Evolutionary conservation across 2,888 invertebrate genomes (phyloP), one percentile per base, ranked within the genome.

Genomic region (Minunthozetes semirufus): DNA sequence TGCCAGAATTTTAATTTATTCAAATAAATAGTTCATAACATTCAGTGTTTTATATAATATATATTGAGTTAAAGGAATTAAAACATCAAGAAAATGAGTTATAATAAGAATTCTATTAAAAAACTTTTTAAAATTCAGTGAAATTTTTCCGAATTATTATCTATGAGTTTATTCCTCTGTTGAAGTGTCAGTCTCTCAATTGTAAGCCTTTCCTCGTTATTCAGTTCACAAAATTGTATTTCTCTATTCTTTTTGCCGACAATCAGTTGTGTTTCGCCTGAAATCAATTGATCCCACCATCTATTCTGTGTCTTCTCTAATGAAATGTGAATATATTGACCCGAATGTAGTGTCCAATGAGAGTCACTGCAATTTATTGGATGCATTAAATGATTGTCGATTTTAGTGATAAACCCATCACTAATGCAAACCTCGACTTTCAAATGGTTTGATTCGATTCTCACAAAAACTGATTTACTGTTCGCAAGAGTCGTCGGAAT

Each of bases 211-310:
- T 29, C 63, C 17, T 38, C 63, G 38, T 15, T 19, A 63, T 63
- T 63, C 38, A 63, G 33, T 8, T 63, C 63, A 63, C 33, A 63
- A 33, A 63, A 63, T 63, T 63, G 33, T 17, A 38, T 63, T 63
- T 63, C 63, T 63, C 63, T 63, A 29, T 29, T 33, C 63, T 38
- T 63, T n/a, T 3, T 15, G 38, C 63, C 63, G 19, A 63, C 33
- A 33, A n/a, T 63, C 13, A 29, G 38, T 38, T 63, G 63, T 0
- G 3, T 33, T 63, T 63, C 63, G 17, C 33, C 33, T 27, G 17
- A 3, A 29, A 63, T 33, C 63, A 63, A 33, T 63, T 63, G 63
- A 38, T 33, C 19, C 63, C 63, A 63, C 63, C 63, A 63, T 3
- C 25, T 33, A 17, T 63, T 63, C 22, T 9, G 4, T 2, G 13